Base-by-base conservation (phyloP, 2,797 vertebrate genomes). In the Xyrichtys novacula region DNA sequence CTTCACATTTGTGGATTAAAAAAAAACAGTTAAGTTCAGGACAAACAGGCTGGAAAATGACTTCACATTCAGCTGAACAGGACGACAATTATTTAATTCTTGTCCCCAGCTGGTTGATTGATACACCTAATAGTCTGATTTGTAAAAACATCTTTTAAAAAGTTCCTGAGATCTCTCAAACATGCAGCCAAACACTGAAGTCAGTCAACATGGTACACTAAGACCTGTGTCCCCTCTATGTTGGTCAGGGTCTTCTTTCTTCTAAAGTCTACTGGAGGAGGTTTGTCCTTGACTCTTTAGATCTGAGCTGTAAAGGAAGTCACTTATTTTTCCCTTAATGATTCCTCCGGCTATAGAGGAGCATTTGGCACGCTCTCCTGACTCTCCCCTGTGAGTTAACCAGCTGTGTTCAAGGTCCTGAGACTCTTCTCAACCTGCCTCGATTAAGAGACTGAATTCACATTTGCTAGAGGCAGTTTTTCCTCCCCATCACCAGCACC, bases 401-500 rank as follows among this genome's bases (percentile, higher is more conserved):
- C 82, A 84, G 68, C 84, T 90, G 77, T 69, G 52, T 61, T 83
- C 80, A 87, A 85, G 87, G 78, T 58, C 59, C 29, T 40, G 36
- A 65, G 49, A 55, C 39, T 22, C 26, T 36, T 32, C 68, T 79
- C 44, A 65, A 38, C 59, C 39, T 9, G 16, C 29, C 43, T 48
- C 54, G 50, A 76, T 52, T 31, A 62, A 53, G 19, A 6, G 5
- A 52, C 17, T 11, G 16, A 4, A 68, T 61, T 58, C 59, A 2
- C 65, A 31, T 79, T 58, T 47, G 17, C 32, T 28, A 17, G 11
- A 15, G 54, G 47, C 10, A 17, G 11, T 52, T 40, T 76, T 43
- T 39, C 17, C 1, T 34, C 42, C 50, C 11, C 23, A 64, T 15
- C 44, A 56, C 47, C 42, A 58, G 32, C 54, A 17, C 32, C 52